These are phyloP conservation scores for Metopia argyrocephala DNA, from an alignment of 2,888 invertebrate species.

Conservation along the genomic window DNA sequence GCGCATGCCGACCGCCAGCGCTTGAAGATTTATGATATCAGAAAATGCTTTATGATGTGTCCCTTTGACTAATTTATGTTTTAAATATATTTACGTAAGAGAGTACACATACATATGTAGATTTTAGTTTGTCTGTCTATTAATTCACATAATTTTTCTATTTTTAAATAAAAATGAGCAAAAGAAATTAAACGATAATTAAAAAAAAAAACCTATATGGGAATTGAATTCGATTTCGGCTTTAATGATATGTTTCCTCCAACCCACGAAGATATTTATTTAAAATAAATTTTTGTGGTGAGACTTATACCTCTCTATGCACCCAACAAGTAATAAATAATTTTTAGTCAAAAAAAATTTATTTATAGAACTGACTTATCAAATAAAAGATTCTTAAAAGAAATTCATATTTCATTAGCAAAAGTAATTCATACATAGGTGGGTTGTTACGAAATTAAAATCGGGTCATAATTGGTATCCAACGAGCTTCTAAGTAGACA, in stretches of 20 bases:
- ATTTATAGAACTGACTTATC: no score
- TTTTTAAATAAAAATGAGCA: background rate
- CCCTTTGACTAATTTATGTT: constrained; percentile 76
- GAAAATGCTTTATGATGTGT: constrained; percentile 77
- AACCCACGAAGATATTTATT: constrained; percentile 42
- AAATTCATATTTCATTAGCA: no score
- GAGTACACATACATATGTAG: background rate
- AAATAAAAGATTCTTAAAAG: no score
- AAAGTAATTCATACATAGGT: no score
- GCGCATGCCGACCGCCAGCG: constrained; percentile 71
- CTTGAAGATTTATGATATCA: constrained; percentile 75
- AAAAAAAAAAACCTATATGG: constrained; percentile 67
- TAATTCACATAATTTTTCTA: no score
- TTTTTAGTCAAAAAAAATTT: no score
- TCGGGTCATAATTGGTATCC: no score
- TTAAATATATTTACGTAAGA: constrained; percentile 9
- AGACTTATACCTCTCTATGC: no score
- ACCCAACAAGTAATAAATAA: no score
- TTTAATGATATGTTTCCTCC: constrained; percentile 35
- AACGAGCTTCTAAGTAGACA: no score
- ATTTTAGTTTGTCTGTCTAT: no score
- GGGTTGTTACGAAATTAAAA: no score
- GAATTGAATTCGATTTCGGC: constrained; percentile 62
- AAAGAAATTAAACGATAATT: constrained; percentile 9
- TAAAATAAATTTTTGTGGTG: constrained; percentile 32